A percentile compares a stretch with the other conserved stretches of the same genome.
Conservation (phyloP, 2,113 vertebrate species). For the Mugil cephalus region DNA sequence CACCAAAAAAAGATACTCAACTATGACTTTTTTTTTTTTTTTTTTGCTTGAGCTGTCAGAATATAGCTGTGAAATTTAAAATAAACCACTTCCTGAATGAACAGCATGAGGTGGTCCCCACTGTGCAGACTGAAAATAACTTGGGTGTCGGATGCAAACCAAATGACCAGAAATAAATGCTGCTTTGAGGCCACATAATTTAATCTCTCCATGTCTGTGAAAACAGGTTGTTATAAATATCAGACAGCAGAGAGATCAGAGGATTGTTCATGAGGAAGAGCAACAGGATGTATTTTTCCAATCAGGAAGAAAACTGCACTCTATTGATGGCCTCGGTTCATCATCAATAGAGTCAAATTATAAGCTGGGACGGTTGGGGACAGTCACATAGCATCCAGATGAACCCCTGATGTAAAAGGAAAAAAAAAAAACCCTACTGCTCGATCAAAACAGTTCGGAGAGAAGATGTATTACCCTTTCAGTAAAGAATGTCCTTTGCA, state of each 20-base stretch:
- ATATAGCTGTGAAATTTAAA: background rate
- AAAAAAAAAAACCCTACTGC: slow-evolving; percentile 56
- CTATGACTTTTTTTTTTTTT: background rate
- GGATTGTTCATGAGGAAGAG: slow-evolving; percentile 14
- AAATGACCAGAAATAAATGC: slow-evolving; percentile 40
- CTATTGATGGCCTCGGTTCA: slow-evolving; percentile 49
- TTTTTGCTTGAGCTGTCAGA: background rate
- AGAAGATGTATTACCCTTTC: slow-evolving; percentile 84
- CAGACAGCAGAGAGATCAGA: slow-evolving; percentile 43
- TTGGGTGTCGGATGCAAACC: slow-evolving; percentile 28
- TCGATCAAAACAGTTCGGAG: slow-evolving; percentile 48
- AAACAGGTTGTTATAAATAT: slow-evolving; percentile 25
- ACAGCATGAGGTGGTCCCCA: slow-evolving; percentile 32
- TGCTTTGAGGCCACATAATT: slow-evolving; percentile 22
- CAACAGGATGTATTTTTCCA: slow-evolving; percentile 1
- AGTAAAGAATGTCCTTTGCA: slow-evolving; percentile 89
- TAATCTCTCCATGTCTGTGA: slow-evolving; percentile 56
- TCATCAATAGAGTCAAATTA: slow-evolving; percentile 65
- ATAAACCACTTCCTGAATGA: slow-evolving; percentile 44
- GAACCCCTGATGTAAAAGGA: slow-evolving; percentile 44
- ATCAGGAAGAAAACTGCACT: slow-evolving; percentile 55
- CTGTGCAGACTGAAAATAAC: slow-evolving; percentile 24
- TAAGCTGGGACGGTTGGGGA: slow-evolving; percentile 16
- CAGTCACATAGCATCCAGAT: slow-evolving; percentile 66
- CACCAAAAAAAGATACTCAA: background rate